Evolutionary conservation across 2,888 invertebrate species (phyloP).

Genomic region (Trachelus iudaicus): DNA sequence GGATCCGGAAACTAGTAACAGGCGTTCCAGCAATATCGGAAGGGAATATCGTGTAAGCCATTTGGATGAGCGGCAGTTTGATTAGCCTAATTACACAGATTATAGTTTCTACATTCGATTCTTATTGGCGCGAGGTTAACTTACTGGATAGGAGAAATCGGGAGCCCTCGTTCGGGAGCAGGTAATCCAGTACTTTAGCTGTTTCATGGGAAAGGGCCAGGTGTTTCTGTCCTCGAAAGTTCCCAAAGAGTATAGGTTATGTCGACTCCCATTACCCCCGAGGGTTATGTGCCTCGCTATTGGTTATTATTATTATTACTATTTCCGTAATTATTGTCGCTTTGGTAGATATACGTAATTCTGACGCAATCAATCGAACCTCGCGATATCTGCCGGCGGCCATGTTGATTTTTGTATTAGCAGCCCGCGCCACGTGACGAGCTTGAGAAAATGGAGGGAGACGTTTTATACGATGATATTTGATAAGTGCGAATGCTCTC

Average conservation of each 20-base stretch:
- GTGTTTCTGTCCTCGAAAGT: not conserved
- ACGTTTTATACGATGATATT: slow-evolving; percentile 23
- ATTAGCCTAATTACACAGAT: not conserved
- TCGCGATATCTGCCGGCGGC: not conserved
- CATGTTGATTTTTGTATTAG: not conserved
- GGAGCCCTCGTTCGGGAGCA: not conserved
- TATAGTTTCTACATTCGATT: not conserved
- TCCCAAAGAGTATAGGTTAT: not conserved
- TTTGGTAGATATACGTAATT: not conserved
- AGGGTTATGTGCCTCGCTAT: not conserved
- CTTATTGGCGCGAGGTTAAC: not conserved
- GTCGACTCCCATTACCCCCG: not conserved
- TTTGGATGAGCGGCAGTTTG: not conserved
- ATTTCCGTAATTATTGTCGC: not conserved
- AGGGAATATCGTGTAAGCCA: not conserved
- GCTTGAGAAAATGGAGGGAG: not conserved
- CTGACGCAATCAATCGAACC: not conserved
- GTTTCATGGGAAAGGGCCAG: not conserved
- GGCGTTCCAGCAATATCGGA: not conserved
- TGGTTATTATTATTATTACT: not conserved
- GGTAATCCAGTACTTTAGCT: not conserved
- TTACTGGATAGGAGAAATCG: not conserved
- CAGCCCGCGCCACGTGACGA: not conserved
- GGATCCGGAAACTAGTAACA: not conserved
- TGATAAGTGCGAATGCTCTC: slow-evolving; percentile 33